Percentiles rank a stretch among this genome's conserved stretches.
Evolutionary conservation across 2,113 vertebrate species (phyloP).

Genomic region (Channa maculata): DNA sequence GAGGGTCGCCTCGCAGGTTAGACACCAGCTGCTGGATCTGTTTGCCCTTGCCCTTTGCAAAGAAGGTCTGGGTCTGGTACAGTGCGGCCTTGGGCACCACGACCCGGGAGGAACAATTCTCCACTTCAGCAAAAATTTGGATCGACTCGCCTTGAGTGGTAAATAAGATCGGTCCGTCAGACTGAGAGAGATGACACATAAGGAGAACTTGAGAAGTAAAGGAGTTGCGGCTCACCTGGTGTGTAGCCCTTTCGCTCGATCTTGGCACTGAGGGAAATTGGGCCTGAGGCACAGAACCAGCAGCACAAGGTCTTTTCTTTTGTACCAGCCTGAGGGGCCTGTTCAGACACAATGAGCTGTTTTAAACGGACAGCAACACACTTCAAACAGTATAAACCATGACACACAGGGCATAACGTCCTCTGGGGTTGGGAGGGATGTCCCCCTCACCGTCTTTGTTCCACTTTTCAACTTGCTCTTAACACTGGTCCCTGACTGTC

Average conservation of each 20-base stretch:
- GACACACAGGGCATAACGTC: no score
- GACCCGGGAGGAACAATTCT: constrained; percentile 96
- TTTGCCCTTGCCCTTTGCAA: constrained; percentile 98
- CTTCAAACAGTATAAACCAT: no score
- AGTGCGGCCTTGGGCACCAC: constrained; percentile 98
- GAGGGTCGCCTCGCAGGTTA: constrained; percentile 91
- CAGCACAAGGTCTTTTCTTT: constrained; percentile 99
- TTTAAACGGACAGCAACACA: background rate
- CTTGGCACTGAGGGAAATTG: constrained; percentile 99
- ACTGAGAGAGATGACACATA: constrained; percentile 56
- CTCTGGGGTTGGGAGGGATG: no score
- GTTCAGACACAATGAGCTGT: constrained; percentile 51
- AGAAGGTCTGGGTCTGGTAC: constrained; percentile 99
- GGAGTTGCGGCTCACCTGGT: constrained; percentile 85
- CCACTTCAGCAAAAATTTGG: constrained; percentile 98
- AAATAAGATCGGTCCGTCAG: constrained; percentile 63
- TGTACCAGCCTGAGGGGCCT: constrained; percentile 97
- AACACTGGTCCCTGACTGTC: no score
- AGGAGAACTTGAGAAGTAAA: constrained; percentile 26
- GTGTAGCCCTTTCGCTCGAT: constrained; percentile 99
- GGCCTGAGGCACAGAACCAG: constrained; percentile 99
- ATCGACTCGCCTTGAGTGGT: constrained; percentile 92
- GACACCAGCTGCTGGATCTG: constrained; percentile 97
- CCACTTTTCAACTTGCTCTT: no score
- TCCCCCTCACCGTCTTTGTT: no score